Conservation (phyloP, 2,113 vertebrate genomes). For the Ophiodon elongatus region DNA sequence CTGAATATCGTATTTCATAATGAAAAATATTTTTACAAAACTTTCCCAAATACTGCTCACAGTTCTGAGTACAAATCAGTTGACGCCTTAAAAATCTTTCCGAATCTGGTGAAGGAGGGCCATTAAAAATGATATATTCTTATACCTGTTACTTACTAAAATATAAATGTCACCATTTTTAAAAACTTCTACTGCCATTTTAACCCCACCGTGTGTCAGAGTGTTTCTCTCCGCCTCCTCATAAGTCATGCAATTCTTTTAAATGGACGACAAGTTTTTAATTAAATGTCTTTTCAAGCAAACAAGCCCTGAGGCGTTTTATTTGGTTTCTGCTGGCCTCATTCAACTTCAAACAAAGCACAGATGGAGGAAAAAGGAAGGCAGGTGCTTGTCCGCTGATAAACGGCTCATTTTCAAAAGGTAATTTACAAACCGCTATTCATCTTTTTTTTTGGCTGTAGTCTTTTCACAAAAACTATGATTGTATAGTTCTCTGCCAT, state of each 20-base stretch:
- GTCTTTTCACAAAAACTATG: constrained; percentile 7
- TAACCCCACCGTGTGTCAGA: neutral
- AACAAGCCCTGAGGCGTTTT: constrained; percentile 55
- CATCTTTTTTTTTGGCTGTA: neutral
- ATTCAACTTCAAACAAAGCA: constrained; percentile 72
- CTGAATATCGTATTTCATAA: neutral
- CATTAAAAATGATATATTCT: neutral
- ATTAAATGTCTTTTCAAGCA: constrained; percentile 63
- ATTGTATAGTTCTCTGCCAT: neutral
- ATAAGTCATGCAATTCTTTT: constrained; percentile 39
- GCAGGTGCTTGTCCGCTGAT: constrained; percentile 58
- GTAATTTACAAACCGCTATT: constrained; percentile 26
- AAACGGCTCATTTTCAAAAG: constrained; percentile 55
- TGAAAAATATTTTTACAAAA: neutral
- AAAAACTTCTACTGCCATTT: neutral
- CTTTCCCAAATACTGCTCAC: neutral
- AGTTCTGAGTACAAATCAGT: too few species aligned
- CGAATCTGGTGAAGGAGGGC: neutral
- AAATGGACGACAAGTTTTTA: constrained; percentile 52
- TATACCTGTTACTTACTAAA: neutral
- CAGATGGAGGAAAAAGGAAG: constrained; percentile 55
- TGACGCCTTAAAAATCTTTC: too few species aligned
- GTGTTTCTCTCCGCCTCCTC: neutral
- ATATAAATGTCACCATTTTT: neutral
- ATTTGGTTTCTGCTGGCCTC: constrained; percentile 51